Evolutionary conservation across 2,797 vertebrate genomes (phyloP).

Genomic region (Sciurus vulgaris): DNA sequence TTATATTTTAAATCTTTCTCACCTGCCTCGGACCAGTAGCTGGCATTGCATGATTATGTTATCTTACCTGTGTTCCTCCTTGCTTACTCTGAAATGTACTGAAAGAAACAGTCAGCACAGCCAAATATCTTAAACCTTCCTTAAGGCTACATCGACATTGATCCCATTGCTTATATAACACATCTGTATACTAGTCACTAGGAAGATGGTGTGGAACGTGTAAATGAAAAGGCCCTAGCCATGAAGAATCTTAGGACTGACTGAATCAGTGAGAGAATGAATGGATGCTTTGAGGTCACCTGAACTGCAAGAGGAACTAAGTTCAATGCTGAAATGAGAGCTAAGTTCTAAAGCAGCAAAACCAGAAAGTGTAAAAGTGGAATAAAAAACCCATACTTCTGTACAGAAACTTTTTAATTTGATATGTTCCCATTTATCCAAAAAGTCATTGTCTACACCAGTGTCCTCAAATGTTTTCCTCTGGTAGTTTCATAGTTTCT

Average conservation of each 20-base stretch:
- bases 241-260: neutral
- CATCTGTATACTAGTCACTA: neutral
- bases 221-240: neutral
- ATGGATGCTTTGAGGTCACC: neutral
- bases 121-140: neutral
- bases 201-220: neutral
- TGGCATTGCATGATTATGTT: neutral
- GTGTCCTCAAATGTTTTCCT: neutral
- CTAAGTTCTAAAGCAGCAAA: neutral
- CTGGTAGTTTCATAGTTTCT: neutral
- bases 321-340: neutral
- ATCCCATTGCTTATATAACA: fast-evolving
- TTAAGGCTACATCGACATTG: neutral
- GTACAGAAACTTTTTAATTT: neutral
- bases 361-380: neutral
- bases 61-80: neutral
- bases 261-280: neutral
- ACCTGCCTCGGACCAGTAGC: neutral
- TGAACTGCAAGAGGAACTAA: neutral
- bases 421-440: neutral
- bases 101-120: neutral
- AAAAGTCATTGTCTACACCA: too few relatives aligned
- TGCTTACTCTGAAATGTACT: neutral
- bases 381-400: neutral
- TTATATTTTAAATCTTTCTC: neutral